These are phyloP conservation scores for Drosophila dives DNA, from an alignment of 2,888 invertebrate species.

Conservation along the genomic window DNA sequence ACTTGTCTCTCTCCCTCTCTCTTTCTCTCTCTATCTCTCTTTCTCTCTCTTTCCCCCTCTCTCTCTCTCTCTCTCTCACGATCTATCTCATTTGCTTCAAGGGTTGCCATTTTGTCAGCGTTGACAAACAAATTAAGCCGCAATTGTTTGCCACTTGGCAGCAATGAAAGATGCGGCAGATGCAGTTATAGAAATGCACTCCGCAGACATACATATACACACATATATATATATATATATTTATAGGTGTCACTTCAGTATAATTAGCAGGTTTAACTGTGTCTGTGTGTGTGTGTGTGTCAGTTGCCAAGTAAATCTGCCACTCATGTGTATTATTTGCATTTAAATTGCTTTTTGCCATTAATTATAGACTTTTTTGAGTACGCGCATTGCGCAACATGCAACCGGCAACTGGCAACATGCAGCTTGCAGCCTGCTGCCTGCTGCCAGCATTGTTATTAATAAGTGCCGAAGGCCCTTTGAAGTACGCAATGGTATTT, in stretches of 20 bases:
- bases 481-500: conserved; percentile 47
- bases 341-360: conserved; percentile 47
- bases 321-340: conserved; percentile 50
- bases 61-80: neutral
- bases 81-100: conserved; percentile 11
- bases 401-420: conserved; percentile 11
- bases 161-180: conserved; percentile 15
- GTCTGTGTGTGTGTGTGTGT: neutral
- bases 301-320: conserved; percentile 29
- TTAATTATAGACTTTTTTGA: conserved; percentile 48
- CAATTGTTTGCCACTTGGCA: conserved; percentile 54
- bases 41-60: neutral
- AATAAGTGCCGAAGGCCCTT: conserved; percentile 44
- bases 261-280: conserved; percentile 36
- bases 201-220: neutral
- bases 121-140: conserved; percentile 66
- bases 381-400: conserved; percentile 26
- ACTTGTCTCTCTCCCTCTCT: conserved; percentile 9
- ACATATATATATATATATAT: neutral
- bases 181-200: neutral
- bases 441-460: conserved; percentile 33
- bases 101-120: conserved; percentile 29
- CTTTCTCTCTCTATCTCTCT: neutral
- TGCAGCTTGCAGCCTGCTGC: conserved; percentile 9
- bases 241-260: conserved; percentile 29